Percentiles rank a stretch among this genome's conserved stretches.
Evolutionary conservation across 2,113 vertebrate species (phyloP).

Genomic region (Oryzias curvinotus): DNA sequence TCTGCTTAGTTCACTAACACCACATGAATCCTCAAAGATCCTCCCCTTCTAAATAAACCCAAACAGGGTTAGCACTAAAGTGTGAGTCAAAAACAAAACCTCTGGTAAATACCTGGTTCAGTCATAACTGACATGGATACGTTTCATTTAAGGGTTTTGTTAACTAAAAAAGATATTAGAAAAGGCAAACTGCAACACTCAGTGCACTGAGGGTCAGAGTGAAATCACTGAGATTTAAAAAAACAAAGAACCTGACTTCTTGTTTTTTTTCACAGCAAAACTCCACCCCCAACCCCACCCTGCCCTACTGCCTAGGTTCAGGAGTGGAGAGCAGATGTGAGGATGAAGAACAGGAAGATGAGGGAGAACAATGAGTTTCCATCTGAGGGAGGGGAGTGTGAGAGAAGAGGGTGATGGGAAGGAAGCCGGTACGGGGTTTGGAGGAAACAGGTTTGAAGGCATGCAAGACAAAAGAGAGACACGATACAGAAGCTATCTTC

Average conservation of each 20-base stretch:
- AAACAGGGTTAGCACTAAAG: background rate
- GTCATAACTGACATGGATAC: constrained; percentile 7
- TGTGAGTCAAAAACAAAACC: constrained; percentile 7
- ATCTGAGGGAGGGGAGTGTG: constrained; percentile 49
- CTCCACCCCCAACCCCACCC: constrained; percentile 28
- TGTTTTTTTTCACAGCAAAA: constrained; percentile 49
- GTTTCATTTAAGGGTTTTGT: background rate
- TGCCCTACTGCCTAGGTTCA: constrained; percentile 66
- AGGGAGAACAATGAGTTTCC: constrained; percentile 68
- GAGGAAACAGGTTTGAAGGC: constrained; percentile 52
- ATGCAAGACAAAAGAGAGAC: constrained; percentile 67
- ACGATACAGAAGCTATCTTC: constrained; percentile 73
- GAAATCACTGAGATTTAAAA: background rate
- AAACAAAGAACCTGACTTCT: constrained; percentile 33
- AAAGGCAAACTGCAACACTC: background rate
- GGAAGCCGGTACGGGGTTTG: constrained; percentile 44
- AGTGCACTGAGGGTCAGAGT: constrained; percentile 35
- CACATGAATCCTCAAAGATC: constrained; percentile 11
- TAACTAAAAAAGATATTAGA: too few relatives aligned
- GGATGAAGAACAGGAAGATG: constrained; percentile 66
- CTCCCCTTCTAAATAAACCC: too few relatives aligned
- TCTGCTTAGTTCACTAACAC: constrained; percentile 28
- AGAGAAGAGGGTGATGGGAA: constrained; percentile 11
- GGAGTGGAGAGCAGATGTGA: constrained; percentile 64
- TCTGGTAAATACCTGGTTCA: constrained; percentile 13